Evolutionary conservation across 1,140 invertebrate genomes (phyloP).

Genomic region (Drosophila sturtevanti): DNA sequence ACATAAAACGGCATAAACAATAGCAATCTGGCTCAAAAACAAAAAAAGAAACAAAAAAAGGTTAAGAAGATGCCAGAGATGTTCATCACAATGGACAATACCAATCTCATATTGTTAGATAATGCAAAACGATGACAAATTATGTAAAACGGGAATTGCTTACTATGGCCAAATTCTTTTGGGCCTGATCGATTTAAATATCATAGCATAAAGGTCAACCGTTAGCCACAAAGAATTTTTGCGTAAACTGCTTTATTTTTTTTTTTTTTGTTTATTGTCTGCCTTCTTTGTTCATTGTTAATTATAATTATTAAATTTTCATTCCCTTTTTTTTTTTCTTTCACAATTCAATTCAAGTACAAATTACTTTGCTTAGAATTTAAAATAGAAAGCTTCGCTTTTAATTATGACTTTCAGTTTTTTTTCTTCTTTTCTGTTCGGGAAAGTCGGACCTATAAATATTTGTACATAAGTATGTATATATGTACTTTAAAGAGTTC

Average conservation of each 20-base stretch:
- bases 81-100: conserved; percentile 18
- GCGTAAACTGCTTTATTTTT: conserved; percentile 49
- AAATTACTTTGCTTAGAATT: conserved; percentile 43
- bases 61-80: neutral
- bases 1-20: conserved; percentile 22
- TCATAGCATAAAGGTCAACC: conserved; percentile 59
- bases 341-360: neutral
- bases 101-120: conserved; percentile 41
- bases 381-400: conserved; percentile 54
- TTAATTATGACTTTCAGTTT: conserved; percentile 58
- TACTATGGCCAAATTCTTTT: conserved; percentile 32
- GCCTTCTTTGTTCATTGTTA: conserved; percentile 44
- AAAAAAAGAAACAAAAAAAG: conserved; percentile 16
- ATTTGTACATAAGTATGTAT: neutral
- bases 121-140: conserved; percentile 47
- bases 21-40: neutral
- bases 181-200: conserved; percentile 51
- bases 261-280: conserved; percentile 15
- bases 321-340: too few relatives aligned
- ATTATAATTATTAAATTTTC: too few relatives aligned
- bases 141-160: conserved; percentile 29
- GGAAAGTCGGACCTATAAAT: conserved; percentile 14
- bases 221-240: conserved; percentile 64
- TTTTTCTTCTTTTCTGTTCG: conserved; percentile 34
- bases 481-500: too few relatives aligned